Conservation (phyloP, 2,888 invertebrate species). For the Nephrotoma appendiculata region DNA sequence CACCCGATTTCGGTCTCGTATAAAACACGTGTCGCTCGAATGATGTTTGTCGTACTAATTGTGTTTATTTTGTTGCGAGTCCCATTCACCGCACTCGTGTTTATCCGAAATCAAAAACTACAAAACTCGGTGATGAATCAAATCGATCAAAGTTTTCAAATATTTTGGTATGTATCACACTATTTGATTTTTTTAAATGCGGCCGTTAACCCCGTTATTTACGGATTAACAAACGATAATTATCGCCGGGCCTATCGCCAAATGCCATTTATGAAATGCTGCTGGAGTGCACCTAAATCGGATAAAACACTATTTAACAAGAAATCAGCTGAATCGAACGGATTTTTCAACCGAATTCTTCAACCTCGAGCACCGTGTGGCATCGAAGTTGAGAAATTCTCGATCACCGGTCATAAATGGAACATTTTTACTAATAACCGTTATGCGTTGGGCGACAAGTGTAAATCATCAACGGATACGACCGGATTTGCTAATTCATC, state of each 20-base stretch:
- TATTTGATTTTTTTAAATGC: conserved; percentile 56
- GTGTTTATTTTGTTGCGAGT: conserved; percentile 52
- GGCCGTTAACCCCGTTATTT: conserved; percentile 62
- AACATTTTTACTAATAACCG: not conserved
- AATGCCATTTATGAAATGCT: conserved; percentile 33
- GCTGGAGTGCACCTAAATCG: conserved; percentile 8
- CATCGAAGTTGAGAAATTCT: not conserved
- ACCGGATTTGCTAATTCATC: not conserved
- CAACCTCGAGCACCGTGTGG: not conserved
- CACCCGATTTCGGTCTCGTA: conserved; percentile 46
- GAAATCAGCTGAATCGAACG: not conserved
- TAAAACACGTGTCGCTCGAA: conserved; percentile 51
- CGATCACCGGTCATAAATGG: not conserved
- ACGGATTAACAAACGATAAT: conserved; percentile 57
- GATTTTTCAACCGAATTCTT: not conserved
- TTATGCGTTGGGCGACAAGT: not conserved
- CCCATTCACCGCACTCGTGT: conserved; percentile 58
- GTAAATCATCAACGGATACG: not conserved
- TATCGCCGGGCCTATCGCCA: conserved; percentile 50
- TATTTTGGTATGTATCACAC: conserved; percentile 52
- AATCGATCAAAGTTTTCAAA: conserved; percentile 39
- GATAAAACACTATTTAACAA: not conserved
- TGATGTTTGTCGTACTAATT: conserved; percentile 52
- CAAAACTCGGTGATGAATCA: conserved; percentile 32
- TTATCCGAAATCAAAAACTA: conserved; percentile 42